These are phyloP conservation scores for Myotis davidii DNA, from an alignment of 2,113 vertebrate species.

Conservation along the genomic window DNA sequence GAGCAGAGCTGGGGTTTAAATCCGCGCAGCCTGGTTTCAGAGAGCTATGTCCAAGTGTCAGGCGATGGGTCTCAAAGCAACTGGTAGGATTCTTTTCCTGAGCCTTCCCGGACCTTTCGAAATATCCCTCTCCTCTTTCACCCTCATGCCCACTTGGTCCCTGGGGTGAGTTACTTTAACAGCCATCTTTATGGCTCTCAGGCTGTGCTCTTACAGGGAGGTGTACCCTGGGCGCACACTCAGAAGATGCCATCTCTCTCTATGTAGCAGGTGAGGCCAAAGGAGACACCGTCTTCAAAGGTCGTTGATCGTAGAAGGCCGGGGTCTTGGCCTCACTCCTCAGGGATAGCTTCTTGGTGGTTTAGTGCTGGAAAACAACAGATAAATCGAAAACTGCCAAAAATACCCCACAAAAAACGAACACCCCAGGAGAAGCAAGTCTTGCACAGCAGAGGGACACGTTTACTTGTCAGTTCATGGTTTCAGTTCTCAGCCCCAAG, in stretches of 20 bases:
- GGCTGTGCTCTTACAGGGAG: neutral
- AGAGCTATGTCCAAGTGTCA: neutral
- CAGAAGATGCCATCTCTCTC: neutral
- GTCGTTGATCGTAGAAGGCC: neutral
- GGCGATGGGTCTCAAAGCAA: neutral
- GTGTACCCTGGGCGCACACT: neutral
- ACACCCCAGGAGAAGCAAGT: neutral
- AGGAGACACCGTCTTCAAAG: neutral
- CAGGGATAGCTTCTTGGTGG: neutral
- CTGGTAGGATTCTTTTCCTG: neutral
- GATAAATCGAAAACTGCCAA: neutral
- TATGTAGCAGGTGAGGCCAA: neutral
- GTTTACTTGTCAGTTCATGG: constrained; percentile 76
- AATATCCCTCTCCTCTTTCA: neutral
- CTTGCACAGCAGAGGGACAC: constrained; percentile 67
- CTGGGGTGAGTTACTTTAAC: neutral
- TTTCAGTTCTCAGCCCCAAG: constrained; percentile 12
- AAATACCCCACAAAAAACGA: too few species aligned
- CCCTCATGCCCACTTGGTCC: neutral
- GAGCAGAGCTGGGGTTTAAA: neutral
- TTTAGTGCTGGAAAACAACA: neutral
- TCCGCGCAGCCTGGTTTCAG: neutral
- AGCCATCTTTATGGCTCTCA: neutral
- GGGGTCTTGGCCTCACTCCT: neutral
- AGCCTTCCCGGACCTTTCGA: neutral